Conservation (phyloP, 2,113 vertebrate genomes). For the Todiramphus saurophagus region DNA sequence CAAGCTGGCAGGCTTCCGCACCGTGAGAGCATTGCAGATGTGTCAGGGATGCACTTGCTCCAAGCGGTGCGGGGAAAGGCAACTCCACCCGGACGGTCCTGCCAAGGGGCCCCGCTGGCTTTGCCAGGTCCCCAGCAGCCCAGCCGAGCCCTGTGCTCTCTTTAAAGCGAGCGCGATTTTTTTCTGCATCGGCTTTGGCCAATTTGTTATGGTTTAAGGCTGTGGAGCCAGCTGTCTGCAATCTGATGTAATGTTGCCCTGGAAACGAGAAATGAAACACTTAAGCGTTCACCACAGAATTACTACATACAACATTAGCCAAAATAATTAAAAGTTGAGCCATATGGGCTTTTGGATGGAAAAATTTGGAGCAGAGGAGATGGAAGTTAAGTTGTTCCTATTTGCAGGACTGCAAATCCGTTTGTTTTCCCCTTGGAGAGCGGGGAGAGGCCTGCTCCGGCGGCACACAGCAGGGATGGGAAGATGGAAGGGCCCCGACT, state of each 20-base stretch:
- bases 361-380: slow-evolving; percentile 47
- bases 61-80: slow-evolving; percentile 57
- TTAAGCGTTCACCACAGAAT: slow-evolving; percentile 77
- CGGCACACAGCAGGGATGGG: rapidly evolving
- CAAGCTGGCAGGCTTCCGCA: slow-evolving; percentile 64
- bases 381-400: slow-evolving; percentile 71
- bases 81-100: slow-evolving; percentile 49
- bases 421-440: slow-evolving; percentile 38
- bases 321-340: slow-evolving; percentile 81
- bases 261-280: slow-evolving; percentile 84
- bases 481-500: not conserved
- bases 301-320: slow-evolving; percentile 79
- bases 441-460: not conserved
- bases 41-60: slow-evolving; percentile 76
- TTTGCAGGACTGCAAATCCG: slow-evolving; percentile 55
- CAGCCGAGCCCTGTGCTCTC: slow-evolving; percentile 34
- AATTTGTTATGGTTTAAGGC: slow-evolving; percentile 81
- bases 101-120: slow-evolving; percentile 39
- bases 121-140: slow-evolving; percentile 56
- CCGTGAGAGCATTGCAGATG: slow-evolving; percentile 80
- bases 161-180: slow-evolving; percentile 60
- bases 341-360: slow-evolving; percentile 75
- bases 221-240: slow-evolving; percentile 85
- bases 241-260: slow-evolving; percentile 85
- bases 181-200: slow-evolving; percentile 69